These are phyloP conservation scores for Pseudomugil tenellus DNA, from an alignment of 2,797 vertebrate species.

Conservation along the genomic window DNA sequence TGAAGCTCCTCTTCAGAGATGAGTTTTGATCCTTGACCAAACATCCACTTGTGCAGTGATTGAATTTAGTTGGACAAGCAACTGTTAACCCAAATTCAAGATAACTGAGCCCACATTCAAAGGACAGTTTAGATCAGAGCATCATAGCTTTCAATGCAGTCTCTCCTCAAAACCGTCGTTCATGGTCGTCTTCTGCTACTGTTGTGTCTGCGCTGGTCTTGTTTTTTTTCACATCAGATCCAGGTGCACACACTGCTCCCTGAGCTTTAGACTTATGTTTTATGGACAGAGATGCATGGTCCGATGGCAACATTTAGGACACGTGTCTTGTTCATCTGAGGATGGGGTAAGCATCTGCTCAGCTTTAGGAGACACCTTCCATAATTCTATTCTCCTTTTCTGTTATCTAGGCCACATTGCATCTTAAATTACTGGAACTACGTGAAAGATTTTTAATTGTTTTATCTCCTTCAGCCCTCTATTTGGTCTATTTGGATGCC, in stretches of 20 bases:
- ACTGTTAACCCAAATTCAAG: not conserved
- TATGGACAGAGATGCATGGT: not conserved
- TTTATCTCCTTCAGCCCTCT: not conserved
- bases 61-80: not conserved
- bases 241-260: not conserved
- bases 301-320: not conserved
- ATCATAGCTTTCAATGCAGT: not conserved
- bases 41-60: not conserved
- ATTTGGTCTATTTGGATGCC: not conserved
- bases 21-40: not conserved
- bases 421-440: not conserved
- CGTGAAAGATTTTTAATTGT: not conserved
- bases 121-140: not conserved
- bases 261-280: not conserved
- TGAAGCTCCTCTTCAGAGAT: not conserved
- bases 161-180: not conserved
- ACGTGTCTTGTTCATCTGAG: not conserved
- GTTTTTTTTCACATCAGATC: not conserved
- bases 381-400: not conserved
- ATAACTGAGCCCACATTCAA: not conserved
- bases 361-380: not conserved
- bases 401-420: not conserved
- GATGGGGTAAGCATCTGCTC: not conserved
- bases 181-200: not conserved
- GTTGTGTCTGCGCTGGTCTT: not conserved